Evolutionary conservation across 2,888 invertebrate genomes (phyloP), one percentile per base, ranked within the genome.

Genomic region (Trichacis sp.): DNA sequence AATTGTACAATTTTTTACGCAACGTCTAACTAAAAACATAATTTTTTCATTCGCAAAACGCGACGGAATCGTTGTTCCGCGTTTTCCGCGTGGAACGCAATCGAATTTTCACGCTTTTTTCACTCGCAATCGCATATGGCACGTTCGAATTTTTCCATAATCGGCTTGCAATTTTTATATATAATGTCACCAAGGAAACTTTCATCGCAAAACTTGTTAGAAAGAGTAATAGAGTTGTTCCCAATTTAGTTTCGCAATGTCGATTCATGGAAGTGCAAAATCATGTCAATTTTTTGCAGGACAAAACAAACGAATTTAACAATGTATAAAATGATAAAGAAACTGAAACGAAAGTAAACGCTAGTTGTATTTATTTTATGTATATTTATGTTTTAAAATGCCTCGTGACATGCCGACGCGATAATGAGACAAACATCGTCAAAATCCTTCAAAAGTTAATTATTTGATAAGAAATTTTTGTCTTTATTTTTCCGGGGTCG

Each of bases 1-100:
- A 48, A 61, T 58, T 61, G 43, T 55, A 61, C 65, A 55, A 64
- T 55, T 66, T 66, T 66, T 66, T 55, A 59, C 55, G 58, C 46
- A 64, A 56, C 47, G 43, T 55, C 51, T 58, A 47, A 40, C 51
- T 47, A 38, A 47, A 40, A n/a, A n/a, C n/a, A n/a, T n/a, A n/a
- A n/a, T n/a, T n/a, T n/a, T 52, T 43, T 60, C 53, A 47, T 58
- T 55, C 50, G 54, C 38, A 51, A 47, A 20, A n/a, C 43, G 29
- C 33, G 15, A 30, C 18, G 48, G 18, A 57, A 49, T 58, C 63
- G 46, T 63, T 63, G 54, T 53, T 38, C 58, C 38, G 53, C 53
- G 53, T 43, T 45, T 48, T 54, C 58, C 50, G 53, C 40, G 46
- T 33, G 55, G 40, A 48, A 17, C 52, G n/a, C n/a, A 56, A 53